Percentiles rank a stretch among this genome's conserved stretches.
Evolutionary conservation across 37 sponge, comb jelly and placozoan genomes (phyloP).

Genomic region (Petrosia ficiformis): DNA sequence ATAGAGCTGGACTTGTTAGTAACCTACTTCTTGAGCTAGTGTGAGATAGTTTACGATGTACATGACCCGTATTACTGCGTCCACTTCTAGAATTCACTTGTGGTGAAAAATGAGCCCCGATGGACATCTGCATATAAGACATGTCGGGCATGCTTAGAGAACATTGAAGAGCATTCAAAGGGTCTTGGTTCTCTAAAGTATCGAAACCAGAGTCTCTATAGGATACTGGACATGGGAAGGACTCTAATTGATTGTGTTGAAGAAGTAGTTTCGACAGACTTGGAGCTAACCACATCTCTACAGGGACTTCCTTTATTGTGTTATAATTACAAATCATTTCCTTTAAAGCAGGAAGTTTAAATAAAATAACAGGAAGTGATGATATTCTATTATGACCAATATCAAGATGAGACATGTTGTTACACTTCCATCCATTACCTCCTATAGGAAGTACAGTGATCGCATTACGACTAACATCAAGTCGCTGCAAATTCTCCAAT

Average conservation of each 20-base stretch:
- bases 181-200: neutral
- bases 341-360: constrained; percentile 53
- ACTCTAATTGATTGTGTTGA: constrained; percentile 43
- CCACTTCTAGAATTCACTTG: neutral
- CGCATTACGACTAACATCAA: constrained; percentile 71
- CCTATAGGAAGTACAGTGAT: constrained; percentile 30
- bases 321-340: constrained; percentile 58
- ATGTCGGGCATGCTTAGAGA: neutral
- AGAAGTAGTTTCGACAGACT: constrained; percentile 46
- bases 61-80: neutral
- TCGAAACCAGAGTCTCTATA: neutral
- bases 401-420: constrained; percentile 35
- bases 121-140: neutral
- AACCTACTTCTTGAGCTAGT: no score
- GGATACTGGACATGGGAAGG: constrained; percentile 26
- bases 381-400: constrained; percentile 39
- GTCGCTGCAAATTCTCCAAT: constrained; percentile 32
- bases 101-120: neutral
- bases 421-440: constrained; percentile 67
- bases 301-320: constrained; percentile 43
- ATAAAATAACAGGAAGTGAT: constrained; percentile 52
- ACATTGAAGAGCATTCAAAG: neutral
- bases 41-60: neutral
- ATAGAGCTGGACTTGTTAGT: neutral
- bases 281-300: constrained; percentile 64